A percentile compares a stretch with the other conserved stretches of the same genome.
These are phyloP conservation scores for Coleophora deauratella DNA, from an alignment of 2,888 invertebrate species.

Conservation along the genomic window DNA sequence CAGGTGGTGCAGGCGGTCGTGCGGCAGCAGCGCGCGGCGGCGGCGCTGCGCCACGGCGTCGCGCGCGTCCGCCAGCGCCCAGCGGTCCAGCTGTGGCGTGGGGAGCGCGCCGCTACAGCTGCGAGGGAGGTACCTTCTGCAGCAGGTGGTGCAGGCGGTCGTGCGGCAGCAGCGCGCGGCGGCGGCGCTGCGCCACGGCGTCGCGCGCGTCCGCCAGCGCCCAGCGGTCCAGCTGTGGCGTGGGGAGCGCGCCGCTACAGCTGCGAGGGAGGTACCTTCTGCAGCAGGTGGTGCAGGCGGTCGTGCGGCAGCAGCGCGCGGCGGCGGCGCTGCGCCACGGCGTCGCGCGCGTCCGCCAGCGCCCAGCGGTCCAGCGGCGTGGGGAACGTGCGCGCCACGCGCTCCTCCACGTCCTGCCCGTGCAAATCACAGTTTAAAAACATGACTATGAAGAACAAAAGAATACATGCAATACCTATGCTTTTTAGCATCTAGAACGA, in stretches of 20 bases:
- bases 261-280: conserved; percentile 37
- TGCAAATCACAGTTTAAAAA: too few species aligned
- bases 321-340: conserved; percentile 83
- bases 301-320: conserved; percentile 89
- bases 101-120: too few species aligned
- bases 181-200: conserved; percentile 77
- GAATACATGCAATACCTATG: too few species aligned
- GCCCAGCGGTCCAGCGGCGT: conserved; percentile 97
- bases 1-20: conserved; percentile 64
- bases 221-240: conserved; percentile 88
- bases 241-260: too few species aligned
- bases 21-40: background rate
- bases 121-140: conserved; percentile 41
- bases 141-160: conserved; percentile 93
- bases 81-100: conserved; percentile 88
- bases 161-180: conserved; percentile 37
- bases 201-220: conserved; percentile 75
- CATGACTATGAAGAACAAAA: too few species aligned
- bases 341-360: conserved; percentile 89
- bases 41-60: background rate
- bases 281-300: conserved; percentile 88
- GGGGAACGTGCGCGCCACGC: conserved; percentile 94
- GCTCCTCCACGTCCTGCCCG: conserved; percentile 91
- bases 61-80: conserved; percentile 61
- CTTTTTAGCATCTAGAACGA: too few species aligned